Evolutionary conservation across 2,888 invertebrate species (phyloP).

Genomic region (Mactromeris polynyma): DNA sequence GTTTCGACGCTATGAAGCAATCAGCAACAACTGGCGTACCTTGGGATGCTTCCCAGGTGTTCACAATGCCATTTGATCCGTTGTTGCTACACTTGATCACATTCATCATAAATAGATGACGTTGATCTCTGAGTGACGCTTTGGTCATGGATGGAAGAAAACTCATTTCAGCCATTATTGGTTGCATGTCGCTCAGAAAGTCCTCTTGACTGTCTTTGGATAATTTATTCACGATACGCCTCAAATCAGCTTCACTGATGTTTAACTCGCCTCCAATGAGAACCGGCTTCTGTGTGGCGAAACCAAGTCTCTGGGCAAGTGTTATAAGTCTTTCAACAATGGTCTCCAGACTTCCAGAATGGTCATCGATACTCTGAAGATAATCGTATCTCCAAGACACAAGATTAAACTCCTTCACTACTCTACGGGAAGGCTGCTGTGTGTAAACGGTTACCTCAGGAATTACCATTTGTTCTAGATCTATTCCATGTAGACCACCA

Average conservation of each 20-base stretch:
- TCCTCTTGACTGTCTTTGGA: neutral
- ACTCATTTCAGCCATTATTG: conserved; percentile 12
- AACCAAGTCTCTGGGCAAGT: conserved; percentile 10
- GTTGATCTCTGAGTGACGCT: neutral
- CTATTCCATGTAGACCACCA: neutral
- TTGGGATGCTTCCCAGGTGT: conserved; percentile 1
- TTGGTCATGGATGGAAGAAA: conserved; percentile 30
- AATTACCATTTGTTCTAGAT: conserved; percentile 24
- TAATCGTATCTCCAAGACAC: conserved; percentile 27
- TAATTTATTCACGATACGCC: conserved; percentile 1
- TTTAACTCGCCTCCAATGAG: conserved; percentile 36
- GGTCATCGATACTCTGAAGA: neutral
- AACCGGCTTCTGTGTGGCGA: conserved; percentile 1
- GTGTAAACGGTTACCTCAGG: conserved; percentile 17
- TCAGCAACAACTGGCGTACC: conserved; percentile 17
- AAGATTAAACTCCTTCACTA: conserved; percentile 26
- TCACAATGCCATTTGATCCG: conserved; percentile 14
- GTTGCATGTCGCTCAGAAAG: neutral
- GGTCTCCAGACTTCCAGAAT: neutral
- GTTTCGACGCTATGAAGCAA: conserved; percentile 41
- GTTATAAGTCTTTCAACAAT: neutral
- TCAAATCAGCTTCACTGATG: neutral
- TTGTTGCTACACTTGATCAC: conserved; percentile 12
- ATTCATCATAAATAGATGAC: conserved; percentile 39
- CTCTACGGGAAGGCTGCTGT: neutral